A percentile compares a stretch with the other conserved stretches of the same genome.
Conservation (phyloP, 2,888 invertebrate genomes). For the Pandemis corylana region DNA sequence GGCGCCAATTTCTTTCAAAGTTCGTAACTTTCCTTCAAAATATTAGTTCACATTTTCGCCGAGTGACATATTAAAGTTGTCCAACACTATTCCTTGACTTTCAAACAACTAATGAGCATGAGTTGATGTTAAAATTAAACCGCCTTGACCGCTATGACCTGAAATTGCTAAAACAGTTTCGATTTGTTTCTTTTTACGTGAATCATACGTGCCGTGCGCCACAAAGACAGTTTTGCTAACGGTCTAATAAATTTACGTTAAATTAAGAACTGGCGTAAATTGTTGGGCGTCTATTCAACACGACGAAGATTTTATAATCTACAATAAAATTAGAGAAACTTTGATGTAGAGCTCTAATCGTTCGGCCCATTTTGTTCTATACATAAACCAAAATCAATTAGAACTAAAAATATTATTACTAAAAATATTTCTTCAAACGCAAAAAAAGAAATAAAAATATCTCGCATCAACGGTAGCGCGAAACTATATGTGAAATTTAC, state of each 20-base stretch:
- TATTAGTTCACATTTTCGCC: conserved; percentile 23
- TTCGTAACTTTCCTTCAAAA: too few species aligned
- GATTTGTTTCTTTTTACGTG: conserved; percentile 14
- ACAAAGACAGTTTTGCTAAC: background rate
- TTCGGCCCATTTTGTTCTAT: too few species aligned
- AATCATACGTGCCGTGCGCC: background rate
- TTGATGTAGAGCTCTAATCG: too few species aligned
- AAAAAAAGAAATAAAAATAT: too few species aligned
- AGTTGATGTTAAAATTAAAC: conserved; percentile 33
- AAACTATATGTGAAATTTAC: too few species aligned
- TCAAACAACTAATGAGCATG: conserved; percentile 32
- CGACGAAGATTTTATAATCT: background rate
- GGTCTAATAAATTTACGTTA: background rate
- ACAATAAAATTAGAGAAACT: too few species aligned
- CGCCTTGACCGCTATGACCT: conserved; percentile 38
- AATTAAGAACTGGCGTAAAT: background rate
- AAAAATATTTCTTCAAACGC: too few species aligned
- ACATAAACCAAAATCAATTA: too few species aligned
- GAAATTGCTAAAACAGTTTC: conserved; percentile 25
- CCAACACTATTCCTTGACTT: conserved; percentile 31
- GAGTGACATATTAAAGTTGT: background rate
- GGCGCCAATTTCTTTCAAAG: conserved; percentile 17
- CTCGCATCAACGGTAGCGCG: too few species aligned
- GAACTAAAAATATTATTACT: too few species aligned
- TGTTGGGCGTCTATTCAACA: background rate